A percentile compares a stretch with the other conserved stretches of the same genome.
Evolutionary conservation across 2,797 vertebrate species (phyloP).

Genomic region (Girardinus metallicus): DNA sequence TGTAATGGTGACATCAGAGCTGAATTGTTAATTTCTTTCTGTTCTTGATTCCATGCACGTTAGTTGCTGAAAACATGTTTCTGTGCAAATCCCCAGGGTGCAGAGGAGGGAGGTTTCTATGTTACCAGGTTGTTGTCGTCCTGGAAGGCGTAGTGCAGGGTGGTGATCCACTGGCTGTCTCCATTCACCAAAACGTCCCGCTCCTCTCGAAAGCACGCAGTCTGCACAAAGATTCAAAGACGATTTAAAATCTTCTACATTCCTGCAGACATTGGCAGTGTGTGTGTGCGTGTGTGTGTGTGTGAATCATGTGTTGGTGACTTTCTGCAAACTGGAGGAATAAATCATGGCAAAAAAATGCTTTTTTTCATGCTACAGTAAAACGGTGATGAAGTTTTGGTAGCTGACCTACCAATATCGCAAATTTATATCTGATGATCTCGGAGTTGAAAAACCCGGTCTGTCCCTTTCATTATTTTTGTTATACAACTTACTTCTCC

Average conservation of each 20-base stretch:
- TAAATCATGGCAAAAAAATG: background rate
- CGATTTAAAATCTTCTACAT: background rate
- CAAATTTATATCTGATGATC: background rate
- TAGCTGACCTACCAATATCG: background rate
- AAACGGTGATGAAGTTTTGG: background rate
- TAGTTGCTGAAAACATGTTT: background rate
- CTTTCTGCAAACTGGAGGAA: background rate
- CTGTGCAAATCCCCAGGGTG: background rate
- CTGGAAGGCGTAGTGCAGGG: constrained; percentile 98
- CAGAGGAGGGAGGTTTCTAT: background rate
- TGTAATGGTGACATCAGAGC: background rate
- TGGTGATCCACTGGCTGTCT: constrained; percentile 98
- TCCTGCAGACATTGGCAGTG: background rate
- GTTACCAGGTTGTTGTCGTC: constrained; percentile 97
- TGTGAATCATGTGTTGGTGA: background rate
- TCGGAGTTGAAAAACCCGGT: background rate
- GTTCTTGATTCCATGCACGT: background rate
- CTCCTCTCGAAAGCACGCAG: constrained; percentile 98
- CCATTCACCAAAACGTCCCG: constrained; percentile 96
- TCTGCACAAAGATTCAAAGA: constrained; percentile 74
- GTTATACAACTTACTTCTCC: background rate
- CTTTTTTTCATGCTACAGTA: background rate
- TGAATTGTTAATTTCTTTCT: background rate
- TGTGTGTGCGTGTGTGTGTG: background rate
- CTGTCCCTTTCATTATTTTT: background rate